Evolutionary conservation across 2,113 vertebrate genomes (phyloP).

Genomic region (Onychostruthus taczanowskii): DNA sequence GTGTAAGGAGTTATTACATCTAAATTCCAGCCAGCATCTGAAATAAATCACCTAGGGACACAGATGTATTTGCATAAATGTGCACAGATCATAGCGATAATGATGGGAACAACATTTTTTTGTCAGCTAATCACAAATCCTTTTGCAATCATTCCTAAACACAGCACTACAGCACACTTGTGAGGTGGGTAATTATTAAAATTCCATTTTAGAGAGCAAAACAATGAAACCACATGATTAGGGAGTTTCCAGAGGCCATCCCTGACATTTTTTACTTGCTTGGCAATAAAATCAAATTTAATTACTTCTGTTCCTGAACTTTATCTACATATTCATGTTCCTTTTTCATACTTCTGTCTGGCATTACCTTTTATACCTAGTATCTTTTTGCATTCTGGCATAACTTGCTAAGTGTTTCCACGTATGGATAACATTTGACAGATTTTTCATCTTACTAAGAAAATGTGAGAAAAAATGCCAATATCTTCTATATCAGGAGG

Average conservation of each 20-base stretch:
- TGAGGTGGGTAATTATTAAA: neutral
- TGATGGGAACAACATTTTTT: neutral
- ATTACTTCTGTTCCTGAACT: neutral
- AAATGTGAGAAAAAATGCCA: neutral
- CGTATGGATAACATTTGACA: neutral
- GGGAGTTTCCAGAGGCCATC: constrained; percentile 40
- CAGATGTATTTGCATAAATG: constrained; percentile 10
- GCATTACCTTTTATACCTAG: neutral
- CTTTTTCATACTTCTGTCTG: neutral
- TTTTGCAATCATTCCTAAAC: neutral
- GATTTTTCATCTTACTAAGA: neutral
- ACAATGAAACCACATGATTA: constrained; percentile 3
- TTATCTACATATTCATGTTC: neutral
- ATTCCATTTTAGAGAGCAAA: constrained; percentile 40
- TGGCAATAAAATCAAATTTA: neutral
- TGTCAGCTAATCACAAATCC: neutral
- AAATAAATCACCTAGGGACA: constrained; percentile 18
- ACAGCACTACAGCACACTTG: neutral
- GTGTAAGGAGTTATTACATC: neutral
- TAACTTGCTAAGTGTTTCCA: neutral
- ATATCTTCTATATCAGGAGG: neutral
- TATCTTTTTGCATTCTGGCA: neutral
- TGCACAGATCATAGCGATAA: constrained; percentile 30
- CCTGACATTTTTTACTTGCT: neutral
- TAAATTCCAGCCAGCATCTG: neutral